Base-by-base conservation (phyloP, 2,797 vertebrate genomes). In the Phataginus tetradactyla region DNA sequence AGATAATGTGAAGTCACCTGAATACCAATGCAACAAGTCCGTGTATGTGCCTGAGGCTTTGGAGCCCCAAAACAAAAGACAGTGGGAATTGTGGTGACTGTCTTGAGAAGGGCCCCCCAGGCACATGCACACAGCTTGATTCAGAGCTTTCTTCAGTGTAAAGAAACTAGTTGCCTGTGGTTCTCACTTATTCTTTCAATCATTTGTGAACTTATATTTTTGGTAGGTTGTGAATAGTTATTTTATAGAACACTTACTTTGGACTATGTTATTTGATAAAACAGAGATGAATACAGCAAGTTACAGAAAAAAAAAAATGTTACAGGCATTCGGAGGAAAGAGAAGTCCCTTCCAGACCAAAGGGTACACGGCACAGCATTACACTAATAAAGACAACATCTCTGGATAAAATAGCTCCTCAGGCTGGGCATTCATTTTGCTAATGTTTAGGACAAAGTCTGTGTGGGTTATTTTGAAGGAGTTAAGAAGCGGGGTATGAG, bases 201-300 rank as follows among this genome's bases (percentile, higher is more conserved):
- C 12, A 66, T 55, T 90, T 91, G 42, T 57, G 14, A 72, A 75
- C 14, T n/a, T 57, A 18, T 45, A n/a, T 86, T 85, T 90, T 61
- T 68, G 29, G 6, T 80, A 64, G 49, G 27, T 7, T 6, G 25
- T 27, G 25, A 51, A 27, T 55, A 25, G 9, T 77, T 94, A 79
- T 68, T 91, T 83, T 45, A 71, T 23, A 77, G 29, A 86, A 75
- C 4, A 32, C 25, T 20, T 83, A 59, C 42, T 68, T 77, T 86
- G 25, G 25, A 66, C 42, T 86, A 0, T 32, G 7, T n/a, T 79
- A 61, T 80, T 86, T 63, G 29, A 12, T 34, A 79, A 84, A 39
- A 34, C 5, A 64, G 18, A 9, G 74, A 93, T 57, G 7, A 51
- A 63, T 42, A 17, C 3, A 63, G 25, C 17, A 92, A 74, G 27